These are phyloP conservation scores for Sitobion miscanthi DNA, from an alignment of 1,140 invertebrate species.

Conservation along the genomic window DNA sequence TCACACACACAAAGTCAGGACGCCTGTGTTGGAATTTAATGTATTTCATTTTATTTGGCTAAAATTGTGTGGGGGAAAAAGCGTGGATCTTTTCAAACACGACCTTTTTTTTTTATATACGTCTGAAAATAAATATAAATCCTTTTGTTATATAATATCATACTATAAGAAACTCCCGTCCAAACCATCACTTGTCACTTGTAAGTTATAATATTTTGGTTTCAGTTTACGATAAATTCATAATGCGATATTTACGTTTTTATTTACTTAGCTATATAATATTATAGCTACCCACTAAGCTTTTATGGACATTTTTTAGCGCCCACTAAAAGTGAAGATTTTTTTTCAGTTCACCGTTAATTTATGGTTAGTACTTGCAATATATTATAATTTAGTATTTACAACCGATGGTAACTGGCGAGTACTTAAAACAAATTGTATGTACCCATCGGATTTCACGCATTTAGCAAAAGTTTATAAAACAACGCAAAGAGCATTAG, in stretches of 20 bases:
- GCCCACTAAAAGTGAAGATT: not conserved
- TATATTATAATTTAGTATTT: not conserved
- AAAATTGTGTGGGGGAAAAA: not conserved
- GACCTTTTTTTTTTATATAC: not conserved
- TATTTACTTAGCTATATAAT: not conserved
- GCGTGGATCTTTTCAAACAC: not conserved
- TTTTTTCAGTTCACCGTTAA: not conserved
- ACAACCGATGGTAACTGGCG: not conserved
- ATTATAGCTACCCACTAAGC: not conserved
- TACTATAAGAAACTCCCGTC: not conserved
- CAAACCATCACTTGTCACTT: not conserved
- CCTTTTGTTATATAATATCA: not conserved
- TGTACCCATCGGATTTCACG: not conserved
- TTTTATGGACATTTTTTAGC: not conserved
- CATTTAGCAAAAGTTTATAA: not conserved
- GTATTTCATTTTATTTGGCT: constrained; percentile 29
- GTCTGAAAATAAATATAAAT: constrained; percentile 12
- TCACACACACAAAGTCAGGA: not conserved
- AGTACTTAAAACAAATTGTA: not conserved
- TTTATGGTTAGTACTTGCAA: too few species aligned
- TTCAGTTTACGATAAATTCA: not conserved
- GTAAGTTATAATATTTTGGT: not conserved
- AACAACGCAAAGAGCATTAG: not conserved
- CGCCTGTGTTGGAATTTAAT: not conserved
- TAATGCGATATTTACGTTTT: not conserved